Base-by-base conservation (phyloP, 1,140 invertebrate genomes). In the Drosophila nigrodunni region DNA sequence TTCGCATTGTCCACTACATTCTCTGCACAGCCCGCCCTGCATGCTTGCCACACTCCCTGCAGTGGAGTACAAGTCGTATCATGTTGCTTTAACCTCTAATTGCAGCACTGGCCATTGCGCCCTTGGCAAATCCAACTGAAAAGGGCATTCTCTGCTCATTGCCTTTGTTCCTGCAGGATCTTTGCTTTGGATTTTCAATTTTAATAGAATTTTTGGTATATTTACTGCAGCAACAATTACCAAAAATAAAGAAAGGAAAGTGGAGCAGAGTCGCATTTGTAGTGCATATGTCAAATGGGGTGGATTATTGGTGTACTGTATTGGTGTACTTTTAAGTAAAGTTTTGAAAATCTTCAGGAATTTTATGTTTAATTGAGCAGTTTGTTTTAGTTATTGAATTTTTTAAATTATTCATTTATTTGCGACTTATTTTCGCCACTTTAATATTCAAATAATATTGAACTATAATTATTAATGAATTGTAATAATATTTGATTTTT, bases 191-290 rank as follows among this genome's bases (percentile, higher is more conserved):
- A 66, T 72, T 79, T 80, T 76, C 78, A 87, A 72, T 65, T 77
- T 87, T 80, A 77, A 87, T 80, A 64, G 69, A 82, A 88, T 77
- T 82, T 77, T 66, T 74, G 39, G 52, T 46, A 69, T 77, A 82
- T 82, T 82, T 80, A 62, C 78, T 69, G 61, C 57, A 62, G 52
- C 49, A 76, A 62, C 37, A 50, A 35, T 13, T 41, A 18, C 9
- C 52, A 43, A 37, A 10, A 35, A 37, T 11, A 34, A 62, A 25
- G 15, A 46, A 18, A 65, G 35, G 25, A 5, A 34, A 61, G 10
- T 13, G 59, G 43, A n/a, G 34, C 41, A 70, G 35, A 49, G 61
- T 37, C 55, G 35, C 10, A 72, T 49, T 50, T 65, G 35, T 50
- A 8, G 7, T 50, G 30, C 7, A 11, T 47, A 11, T 4, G 0